Percentiles rank a stretch among this genome's conserved stretches.
Conservation (phyloP, 2,888 invertebrate species). For the Acleris laterana region DNA sequence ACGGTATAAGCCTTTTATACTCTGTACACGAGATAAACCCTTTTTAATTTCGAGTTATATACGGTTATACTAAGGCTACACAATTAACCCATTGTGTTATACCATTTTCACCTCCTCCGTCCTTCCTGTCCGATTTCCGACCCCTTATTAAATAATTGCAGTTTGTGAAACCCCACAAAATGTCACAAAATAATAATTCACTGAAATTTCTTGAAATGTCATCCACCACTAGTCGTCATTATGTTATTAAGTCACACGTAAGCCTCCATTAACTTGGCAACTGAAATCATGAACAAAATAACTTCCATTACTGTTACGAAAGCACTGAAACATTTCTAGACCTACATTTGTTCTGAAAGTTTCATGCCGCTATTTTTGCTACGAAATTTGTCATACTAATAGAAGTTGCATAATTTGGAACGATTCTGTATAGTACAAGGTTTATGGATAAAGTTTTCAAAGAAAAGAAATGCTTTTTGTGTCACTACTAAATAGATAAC, state of each 20-base stretch:
- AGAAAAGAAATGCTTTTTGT: not conserved
- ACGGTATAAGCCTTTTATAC: too few relatives aligned
- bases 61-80: too few relatives aligned
- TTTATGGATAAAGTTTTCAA: slow-evolving; percentile 20
- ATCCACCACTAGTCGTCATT: slow-evolving; percentile 11
- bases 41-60: too few relatives aligned
- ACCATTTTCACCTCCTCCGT: too few relatives aligned
- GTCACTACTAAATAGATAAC: not conserved
- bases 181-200: slow-evolving; percentile 4
- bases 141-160: too few relatives aligned
- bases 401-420: slow-evolving; percentile 2
- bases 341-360: slow-evolving; percentile 15
- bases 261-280: slow-evolving; percentile 15
- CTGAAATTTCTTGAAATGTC: slow-evolving; percentile 1
- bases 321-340: slow-evolving; percentile 17
- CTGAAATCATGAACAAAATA: slow-evolving; percentile 14
- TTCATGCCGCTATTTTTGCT: slow-evolving; percentile 8
- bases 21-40: too few relatives aligned
- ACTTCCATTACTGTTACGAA: slow-evolving; percentile 32
- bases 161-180: not conserved
- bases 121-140: too few relatives aligned
- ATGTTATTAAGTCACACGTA: slow-evolving; percentile 8
- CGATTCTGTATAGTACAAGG: slow-evolving; percentile 18
- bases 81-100: too few relatives aligned
- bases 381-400: slow-evolving; percentile 7